Base-by-base conservation (phyloP, 1,140 invertebrate species). In the Chrysomallon squamiferum region DNA sequence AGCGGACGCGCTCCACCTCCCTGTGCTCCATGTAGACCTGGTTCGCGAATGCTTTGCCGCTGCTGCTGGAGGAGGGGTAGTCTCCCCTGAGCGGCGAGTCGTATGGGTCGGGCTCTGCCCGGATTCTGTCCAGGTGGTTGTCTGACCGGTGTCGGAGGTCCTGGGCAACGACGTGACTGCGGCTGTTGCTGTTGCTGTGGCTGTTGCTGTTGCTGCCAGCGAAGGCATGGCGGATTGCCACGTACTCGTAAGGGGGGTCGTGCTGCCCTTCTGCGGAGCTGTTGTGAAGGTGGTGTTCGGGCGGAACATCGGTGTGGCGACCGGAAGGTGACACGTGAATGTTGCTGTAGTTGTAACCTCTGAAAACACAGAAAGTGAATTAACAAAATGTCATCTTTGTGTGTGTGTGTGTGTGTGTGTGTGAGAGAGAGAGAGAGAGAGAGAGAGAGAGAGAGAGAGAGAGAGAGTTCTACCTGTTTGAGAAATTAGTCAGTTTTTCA, bases 21-120 rank as follows among this genome's bases (percentile, higher is more conserved):
- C 65, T 59, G 35, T 76, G 74, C 52, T 82, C 80, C 79, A 82
- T 84, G 63, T 84, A 84, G 35, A 81, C 76, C 49, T 78, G 72
- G 69, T 84, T 84, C 29, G 74, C 69, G 62, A 78, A 83, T 29
- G 78, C 75, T 60, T 72, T 68, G n/a, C 27, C 52, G 38, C 30
- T 60, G 33, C 20, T 29, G 27, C 54, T 59, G 22, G 22, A n/a
- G 47, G 49, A 52, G n/a, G n/a, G n/a, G 45, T 61, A 68, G 13
- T 65, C 33, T 20, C 65, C 63, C 41, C 59, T 49, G 41, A 33
- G 50, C 11, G 43, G 56, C 41, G 54, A 59, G 25, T 67, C 62
- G 18, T 62, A 54, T 18, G 22, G 50, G 15, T 54, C 50, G 25
- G 50, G 15, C 15, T 54, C 22, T 13, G 15, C 4, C 11, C 50